Conservation (phyloP, 1,140 invertebrate species). For the Zaprionus ghesquierei region DNA sequence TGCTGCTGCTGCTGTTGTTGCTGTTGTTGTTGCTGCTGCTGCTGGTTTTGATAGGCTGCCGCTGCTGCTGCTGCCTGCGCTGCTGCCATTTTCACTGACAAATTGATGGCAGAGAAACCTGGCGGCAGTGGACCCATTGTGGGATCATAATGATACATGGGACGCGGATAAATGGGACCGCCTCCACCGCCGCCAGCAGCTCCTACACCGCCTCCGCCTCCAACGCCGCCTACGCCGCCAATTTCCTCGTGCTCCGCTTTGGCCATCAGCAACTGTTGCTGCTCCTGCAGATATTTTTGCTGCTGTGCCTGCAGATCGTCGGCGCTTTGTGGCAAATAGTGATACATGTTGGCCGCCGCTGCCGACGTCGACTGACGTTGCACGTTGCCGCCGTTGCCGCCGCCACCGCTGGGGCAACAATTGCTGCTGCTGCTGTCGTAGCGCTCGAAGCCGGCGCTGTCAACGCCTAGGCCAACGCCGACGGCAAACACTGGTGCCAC, state of each 20-base stretch:
- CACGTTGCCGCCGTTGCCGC: background rate
- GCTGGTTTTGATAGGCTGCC: constrained; percentile 78
- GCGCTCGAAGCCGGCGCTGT: constrained; percentile 87
- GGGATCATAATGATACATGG: constrained; percentile 91
- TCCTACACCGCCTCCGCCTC: constrained; percentile 71
- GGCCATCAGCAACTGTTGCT: constrained; percentile 85
- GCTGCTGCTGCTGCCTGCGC: constrained; percentile 86
- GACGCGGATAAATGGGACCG: constrained; percentile 89
- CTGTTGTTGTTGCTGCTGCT: constrained; percentile 69
- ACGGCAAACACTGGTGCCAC: constrained; percentile 66
- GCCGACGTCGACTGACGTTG: constrained; percentile 59
- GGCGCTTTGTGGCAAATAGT: constrained; percentile 83
- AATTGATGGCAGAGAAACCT: constrained; percentile 91
- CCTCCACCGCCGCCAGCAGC: constrained; percentile 84
- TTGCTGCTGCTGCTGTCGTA: constrained; percentile 86
- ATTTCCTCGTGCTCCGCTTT: constrained; percentile 86
- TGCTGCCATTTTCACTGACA: constrained; percentile 92
- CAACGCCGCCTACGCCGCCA: constrained; percentile 47
- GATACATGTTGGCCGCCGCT: constrained; percentile 84
- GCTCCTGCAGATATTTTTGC: constrained; percentile 86
- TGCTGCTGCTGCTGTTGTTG: constrained; percentile 70
- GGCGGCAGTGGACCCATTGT: constrained; percentile 86
- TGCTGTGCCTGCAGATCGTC: constrained; percentile 82
- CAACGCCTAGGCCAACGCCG: constrained; percentile 6
- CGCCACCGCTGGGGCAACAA: constrained; percentile 74